These are phyloP conservation scores for Coelopa frigida DNA, from an alignment of 1,140 invertebrate species.

Conservation along the genomic window DNA sequence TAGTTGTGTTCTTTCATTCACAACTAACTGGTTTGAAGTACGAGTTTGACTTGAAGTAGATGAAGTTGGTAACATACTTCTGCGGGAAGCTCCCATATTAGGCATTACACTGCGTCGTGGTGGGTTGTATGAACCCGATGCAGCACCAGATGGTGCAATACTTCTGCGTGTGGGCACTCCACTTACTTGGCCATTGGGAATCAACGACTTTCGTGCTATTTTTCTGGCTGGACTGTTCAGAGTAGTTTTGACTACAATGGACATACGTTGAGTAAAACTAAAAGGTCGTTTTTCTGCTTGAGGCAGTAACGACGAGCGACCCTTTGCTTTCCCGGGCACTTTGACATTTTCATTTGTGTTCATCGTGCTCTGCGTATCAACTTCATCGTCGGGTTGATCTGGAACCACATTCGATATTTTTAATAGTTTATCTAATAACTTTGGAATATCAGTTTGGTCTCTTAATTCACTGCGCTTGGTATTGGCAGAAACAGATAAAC, in stretches of 20 bases:
- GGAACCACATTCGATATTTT: constrained; percentile 18
- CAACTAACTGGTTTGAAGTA: too few relatives aligned
- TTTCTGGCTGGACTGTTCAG: constrained; percentile 37
- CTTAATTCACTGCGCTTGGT: constrained; percentile 3
- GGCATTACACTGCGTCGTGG: constrained; percentile 22
- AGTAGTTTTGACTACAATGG: constrained; percentile 36
- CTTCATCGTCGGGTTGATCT: not conserved
- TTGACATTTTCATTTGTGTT: not conserved
- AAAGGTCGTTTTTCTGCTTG: constrained; percentile 17
- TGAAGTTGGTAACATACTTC: constrained; percentile 6
- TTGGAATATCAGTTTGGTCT: constrained; percentile 9
- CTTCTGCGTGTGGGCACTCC: too few relatives aligned
- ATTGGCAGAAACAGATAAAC: constrained; percentile 1
- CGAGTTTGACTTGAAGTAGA: too few relatives aligned
- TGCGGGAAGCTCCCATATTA: not conserved
- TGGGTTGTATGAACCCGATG: constrained; percentile 4
- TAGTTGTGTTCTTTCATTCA: too few relatives aligned
- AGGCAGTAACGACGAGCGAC: constrained; percentile 23
- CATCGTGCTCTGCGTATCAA: not conserved
- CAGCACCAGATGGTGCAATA: not conserved
- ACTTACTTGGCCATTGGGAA: too few relatives aligned
- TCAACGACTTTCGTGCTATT: constrained; percentile 16
- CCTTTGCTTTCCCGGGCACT: constrained; percentile 7
- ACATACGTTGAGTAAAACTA: constrained; percentile 36
- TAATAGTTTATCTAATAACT: constrained; percentile 27